Conservation (phyloP, 2,888 invertebrate species). For the Amorpha juglandis region DNA sequence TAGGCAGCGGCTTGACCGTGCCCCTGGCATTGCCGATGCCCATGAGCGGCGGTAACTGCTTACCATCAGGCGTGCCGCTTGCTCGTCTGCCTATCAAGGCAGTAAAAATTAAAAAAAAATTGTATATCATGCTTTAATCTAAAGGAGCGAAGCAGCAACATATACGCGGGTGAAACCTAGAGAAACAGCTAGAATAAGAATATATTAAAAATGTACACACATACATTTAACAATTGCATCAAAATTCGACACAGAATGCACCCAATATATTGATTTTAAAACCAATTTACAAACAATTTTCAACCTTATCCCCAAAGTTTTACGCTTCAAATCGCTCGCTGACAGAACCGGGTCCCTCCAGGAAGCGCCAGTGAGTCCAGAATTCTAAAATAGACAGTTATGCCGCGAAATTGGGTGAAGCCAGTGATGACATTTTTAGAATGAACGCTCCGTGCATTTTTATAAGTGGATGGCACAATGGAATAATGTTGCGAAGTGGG, state of each 20-base stretch:
- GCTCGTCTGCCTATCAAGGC: too few species aligned
- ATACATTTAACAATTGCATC: slow-evolving; percentile 3
- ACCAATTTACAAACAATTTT: not conserved
- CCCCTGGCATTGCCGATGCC: too few species aligned
- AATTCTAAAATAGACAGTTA: slow-evolving; percentile 69
- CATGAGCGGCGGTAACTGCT: too few species aligned
- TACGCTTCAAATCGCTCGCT: not conserved
- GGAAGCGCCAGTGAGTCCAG: slow-evolving; percentile 65
- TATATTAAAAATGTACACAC: slow-evolving; percentile 1
- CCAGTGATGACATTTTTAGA: slow-evolving; percentile 35
- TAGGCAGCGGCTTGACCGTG: too few species aligned
- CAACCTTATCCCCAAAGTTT: not conserved
- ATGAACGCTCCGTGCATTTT: slow-evolving; percentile 37
- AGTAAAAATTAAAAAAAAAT: too few species aligned
- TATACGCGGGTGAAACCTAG: too few species aligned
- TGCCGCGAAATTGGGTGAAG: slow-evolving; percentile 70
- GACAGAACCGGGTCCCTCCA: slow-evolving; percentile 40
- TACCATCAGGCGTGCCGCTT: too few species aligned
- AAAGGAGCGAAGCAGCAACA: too few species aligned
- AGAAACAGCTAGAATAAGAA: too few species aligned
- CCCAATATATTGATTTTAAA: slow-evolving; percentile 4
- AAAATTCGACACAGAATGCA: slow-evolving; percentile 16
- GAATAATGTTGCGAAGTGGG: slow-evolving; percentile 5
- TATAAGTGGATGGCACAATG: slow-evolving; percentile 31
- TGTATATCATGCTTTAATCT: too few species aligned